A percentile compares a stretch with the other conserved stretches of the same genome.
Evolutionary conservation across 2,888 invertebrate genomes (phyloP).

Genomic region (Dolichomitus sp.): DNA sequence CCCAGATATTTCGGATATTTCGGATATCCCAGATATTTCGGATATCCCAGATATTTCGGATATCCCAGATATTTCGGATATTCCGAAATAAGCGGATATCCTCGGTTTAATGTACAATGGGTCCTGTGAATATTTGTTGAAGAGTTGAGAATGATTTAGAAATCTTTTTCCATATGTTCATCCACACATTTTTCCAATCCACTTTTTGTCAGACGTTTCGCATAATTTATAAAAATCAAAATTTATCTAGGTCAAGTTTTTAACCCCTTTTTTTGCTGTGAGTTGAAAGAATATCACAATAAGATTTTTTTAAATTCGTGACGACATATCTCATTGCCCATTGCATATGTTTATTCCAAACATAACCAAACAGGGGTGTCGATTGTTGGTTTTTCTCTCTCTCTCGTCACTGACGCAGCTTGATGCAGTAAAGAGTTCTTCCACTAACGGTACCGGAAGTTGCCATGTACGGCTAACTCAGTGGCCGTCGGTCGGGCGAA

Average conservation of each 20-base stretch:
- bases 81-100: too few species aligned
- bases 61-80: too few species aligned
- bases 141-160: too few species aligned
- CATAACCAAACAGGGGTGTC: conserved; percentile 17
- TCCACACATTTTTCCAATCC: too few species aligned
- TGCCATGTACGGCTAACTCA: conserved; percentile 80
- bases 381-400: conserved; percentile 24
- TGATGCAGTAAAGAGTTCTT: conserved; percentile 41
- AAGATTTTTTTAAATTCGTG: not conserved
- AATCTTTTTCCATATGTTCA: too few species aligned
- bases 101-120: too few species aligned
- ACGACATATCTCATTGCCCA: not conserved
- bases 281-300: not conserved
- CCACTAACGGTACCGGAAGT: conserved; percentile 77
- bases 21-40: too few species aligned
- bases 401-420: not conserved
- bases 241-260: not conserved
- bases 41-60: too few species aligned
- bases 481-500: conserved; percentile 48
- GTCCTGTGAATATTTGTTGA: too few species aligned
- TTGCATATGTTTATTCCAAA: not conserved
- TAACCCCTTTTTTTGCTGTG: not conserved
- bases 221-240: too few species aligned
- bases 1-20: too few species aligned
- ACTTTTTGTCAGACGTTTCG: too few species aligned